A percentile compares a stretch with the other conserved stretches of the same genome.
phyloP scores from a whole-genome alignment of 64 coral and sea anemone species.

The Hydrozoanthus tunicans region DNA sequence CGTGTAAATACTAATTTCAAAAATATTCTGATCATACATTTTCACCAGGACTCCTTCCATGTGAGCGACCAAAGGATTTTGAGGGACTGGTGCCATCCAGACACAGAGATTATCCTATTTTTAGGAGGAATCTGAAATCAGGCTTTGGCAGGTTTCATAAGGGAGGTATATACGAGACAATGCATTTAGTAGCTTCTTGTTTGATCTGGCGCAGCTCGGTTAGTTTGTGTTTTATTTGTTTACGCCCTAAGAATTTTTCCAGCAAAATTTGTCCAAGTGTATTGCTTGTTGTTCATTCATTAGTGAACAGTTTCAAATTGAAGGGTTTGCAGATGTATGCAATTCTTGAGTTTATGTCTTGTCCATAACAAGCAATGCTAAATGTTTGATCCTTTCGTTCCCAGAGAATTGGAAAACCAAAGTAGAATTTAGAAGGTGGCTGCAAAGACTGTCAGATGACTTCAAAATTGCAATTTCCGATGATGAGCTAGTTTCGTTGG shows the following conservation, averaged over 20 bases:
- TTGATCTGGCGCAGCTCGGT: neutral
- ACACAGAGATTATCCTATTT: conserved; percentile 3
- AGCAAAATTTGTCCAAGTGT: neutral
- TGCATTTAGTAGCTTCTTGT: neutral
- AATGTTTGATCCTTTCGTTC: conserved; percentile 25
- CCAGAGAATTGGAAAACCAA: conserved; percentile 39
- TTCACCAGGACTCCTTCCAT: conserved; percentile 30
- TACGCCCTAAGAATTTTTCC: neutral
- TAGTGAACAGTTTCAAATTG: conserved; percentile 8
- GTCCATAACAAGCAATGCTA: conserved; percentile 19
- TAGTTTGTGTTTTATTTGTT: conserved; percentile 5
- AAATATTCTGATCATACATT: neutral
- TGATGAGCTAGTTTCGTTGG: neutral
- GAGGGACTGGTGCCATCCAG: conserved; percentile 15
- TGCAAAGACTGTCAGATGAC: conserved; percentile 21
- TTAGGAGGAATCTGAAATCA: conserved; percentile 10
- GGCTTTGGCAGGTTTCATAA: conserved; percentile 28
- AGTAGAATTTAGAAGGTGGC: conserved; percentile 21
- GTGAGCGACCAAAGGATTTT: conserved; percentile 26
- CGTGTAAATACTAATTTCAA: neutral
- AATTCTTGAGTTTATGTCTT: conserved; percentile 17
- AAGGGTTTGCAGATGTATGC: conserved; percentile 30
- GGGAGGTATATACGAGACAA: conserved; percentile 20
- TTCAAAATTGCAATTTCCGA: neutral
- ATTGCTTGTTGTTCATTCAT: conserved; percentile 17